Conservation (phyloP, 2,888 invertebrate species). For the Amphipyra tragopoginis region DNA sequence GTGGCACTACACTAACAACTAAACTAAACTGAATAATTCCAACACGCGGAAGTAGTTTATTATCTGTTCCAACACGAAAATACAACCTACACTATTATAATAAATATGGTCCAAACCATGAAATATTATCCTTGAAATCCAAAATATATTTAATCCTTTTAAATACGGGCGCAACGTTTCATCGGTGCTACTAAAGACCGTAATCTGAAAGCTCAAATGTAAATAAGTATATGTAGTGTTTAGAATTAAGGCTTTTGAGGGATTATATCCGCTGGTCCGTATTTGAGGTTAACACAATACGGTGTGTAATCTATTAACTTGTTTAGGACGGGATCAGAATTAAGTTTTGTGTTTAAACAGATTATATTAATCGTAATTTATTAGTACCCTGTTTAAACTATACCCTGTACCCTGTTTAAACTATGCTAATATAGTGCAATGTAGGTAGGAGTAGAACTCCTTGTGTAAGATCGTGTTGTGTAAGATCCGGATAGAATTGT, state of each 20-base stretch:
- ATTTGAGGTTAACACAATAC: constrained; percentile 35
- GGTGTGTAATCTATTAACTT: constrained; percentile 42
- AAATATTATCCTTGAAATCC: constrained; percentile 29
- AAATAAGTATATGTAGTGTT: constrained; percentile 51
- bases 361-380: constrained; percentile 40
- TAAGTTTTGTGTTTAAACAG: constrained; percentile 21
- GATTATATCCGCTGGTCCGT: constrained; percentile 35
- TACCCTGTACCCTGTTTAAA: constrained; percentile 1
- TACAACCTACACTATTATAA: not conserved
- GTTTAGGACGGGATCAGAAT: constrained; percentile 20
- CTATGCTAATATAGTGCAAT: not conserved
- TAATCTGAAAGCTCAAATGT: constrained; percentile 48
- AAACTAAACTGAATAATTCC: no score
- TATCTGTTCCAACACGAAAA: not conserved
- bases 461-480: no score
- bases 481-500: no score
- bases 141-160: constrained; percentile 55
- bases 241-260: constrained; percentile 36
- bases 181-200: constrained; percentile 4
- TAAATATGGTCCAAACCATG: constrained; percentile 1
- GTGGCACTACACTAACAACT: no score
- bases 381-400: constrained; percentile 8
- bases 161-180: constrained; percentile 35
- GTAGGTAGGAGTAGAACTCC: no score
- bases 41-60: not conserved